These are phyloP conservation scores for Crepidodera aurea DNA, from an alignment of 2,888 invertebrate species.

Conservation along the genomic window DNA sequence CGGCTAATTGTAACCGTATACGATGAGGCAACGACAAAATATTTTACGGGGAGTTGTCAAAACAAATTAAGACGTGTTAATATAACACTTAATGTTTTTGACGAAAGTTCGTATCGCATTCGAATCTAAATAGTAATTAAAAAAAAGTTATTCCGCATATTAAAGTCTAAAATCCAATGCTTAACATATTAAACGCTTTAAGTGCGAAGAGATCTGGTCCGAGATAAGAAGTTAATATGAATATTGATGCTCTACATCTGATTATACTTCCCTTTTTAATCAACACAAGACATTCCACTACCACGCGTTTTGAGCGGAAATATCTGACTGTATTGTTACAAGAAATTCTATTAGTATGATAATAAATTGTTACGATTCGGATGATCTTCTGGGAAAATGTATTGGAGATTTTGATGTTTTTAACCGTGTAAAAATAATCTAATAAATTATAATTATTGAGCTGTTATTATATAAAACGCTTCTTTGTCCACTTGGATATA, in stretches of 20 bases:
- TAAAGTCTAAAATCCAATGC: constrained; percentile 27
- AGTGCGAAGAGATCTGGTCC: constrained; percentile 35
- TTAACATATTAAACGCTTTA: constrained; percentile 34
- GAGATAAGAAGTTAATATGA: constrained; percentile 33
- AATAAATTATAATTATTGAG: too few species aligned
- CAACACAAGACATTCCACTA: constrained; percentile 11
- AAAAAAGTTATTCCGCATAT: constrained; percentile 25
- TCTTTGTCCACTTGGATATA: too few species aligned
- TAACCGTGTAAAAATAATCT: too few species aligned
- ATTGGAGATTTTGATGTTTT: too few species aligned
- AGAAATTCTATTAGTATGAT: too few species aligned
- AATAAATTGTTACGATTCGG: too few species aligned
- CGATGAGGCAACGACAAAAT: constrained; percentile 20
- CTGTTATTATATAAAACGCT: too few species aligned
- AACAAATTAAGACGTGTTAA: constrained; percentile 37
- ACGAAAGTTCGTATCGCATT: constrained; percentile 33
- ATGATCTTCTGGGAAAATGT: too few species aligned
- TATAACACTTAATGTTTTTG: constrained; percentile 29
- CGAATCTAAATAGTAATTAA: constrained; percentile 34
- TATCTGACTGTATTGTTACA: too few species aligned
- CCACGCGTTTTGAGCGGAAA: background rate
- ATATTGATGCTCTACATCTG: constrained; percentile 36
- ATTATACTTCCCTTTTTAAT: constrained; percentile 13
- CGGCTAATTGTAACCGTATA: background rate
- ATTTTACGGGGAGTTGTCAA: constrained; percentile 33